Percentiles rank a stretch among this genome's conserved stretches.
These are phyloP conservation scores for Barypeithes pellucidus DNA, from an alignment of 2,888 invertebrate species.

Conservation along the genomic window DNA sequence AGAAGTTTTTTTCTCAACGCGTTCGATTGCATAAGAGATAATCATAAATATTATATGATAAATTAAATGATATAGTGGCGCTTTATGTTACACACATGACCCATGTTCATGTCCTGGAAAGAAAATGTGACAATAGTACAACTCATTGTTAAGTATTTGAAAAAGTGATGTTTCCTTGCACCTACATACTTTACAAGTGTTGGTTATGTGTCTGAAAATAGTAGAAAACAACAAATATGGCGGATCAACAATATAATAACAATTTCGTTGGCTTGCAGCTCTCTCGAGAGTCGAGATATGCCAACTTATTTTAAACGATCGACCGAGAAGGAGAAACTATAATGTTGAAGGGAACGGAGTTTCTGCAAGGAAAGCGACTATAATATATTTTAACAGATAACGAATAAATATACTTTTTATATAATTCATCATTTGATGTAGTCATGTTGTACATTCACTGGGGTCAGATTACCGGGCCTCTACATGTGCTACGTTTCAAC, in stretches of 20 bases:
- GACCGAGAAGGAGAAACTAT: constrained; percentile 47
- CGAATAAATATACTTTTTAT: too few species aligned
- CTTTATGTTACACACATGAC: too few species aligned
- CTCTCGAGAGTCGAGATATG: constrained; percentile 42
- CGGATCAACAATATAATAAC: constrained; percentile 49
- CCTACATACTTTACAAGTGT: constrained; percentile 22
- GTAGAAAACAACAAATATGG: constrained; percentile 45
- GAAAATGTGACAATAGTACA: not conserved
- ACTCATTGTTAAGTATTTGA: not conserved
- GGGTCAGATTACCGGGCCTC: too few species aligned
- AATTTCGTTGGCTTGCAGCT: constrained; percentile 31
- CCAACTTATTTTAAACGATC: constrained; percentile 49
- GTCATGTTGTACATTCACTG: too few species aligned
- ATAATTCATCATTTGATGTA: too few species aligned
- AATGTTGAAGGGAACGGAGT: constrained; percentile 37
- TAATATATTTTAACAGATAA: not conserved
- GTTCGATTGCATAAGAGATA: too few species aligned
- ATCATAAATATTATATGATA: too few species aligned
- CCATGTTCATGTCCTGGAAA: not conserved
- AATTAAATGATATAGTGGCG: too few species aligned
- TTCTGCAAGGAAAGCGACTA: constrained; percentile 22
- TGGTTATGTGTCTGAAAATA: constrained; percentile 30
- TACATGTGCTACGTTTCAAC: too few species aligned
- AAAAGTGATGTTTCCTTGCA: constrained; percentile 3
- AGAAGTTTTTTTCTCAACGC: too few species aligned